Evolutionary conservation across 2,797 vertebrate species (phyloP).

Genomic region (Aratinga solstitialis): DNA sequence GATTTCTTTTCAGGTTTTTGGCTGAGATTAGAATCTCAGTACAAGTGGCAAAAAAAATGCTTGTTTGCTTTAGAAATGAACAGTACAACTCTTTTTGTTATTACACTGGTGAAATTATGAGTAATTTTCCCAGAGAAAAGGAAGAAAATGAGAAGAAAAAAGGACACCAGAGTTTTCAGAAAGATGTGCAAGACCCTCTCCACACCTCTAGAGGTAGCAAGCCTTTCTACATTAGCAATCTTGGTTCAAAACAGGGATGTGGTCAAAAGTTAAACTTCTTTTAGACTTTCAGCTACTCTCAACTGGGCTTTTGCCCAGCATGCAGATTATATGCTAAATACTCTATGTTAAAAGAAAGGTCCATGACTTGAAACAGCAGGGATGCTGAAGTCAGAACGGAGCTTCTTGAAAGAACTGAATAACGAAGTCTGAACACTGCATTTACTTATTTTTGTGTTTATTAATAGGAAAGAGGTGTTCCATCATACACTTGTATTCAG

Average conservation of each 20-base stretch:
- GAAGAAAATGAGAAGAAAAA: neutral
- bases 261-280: slow-evolving; percentile 25
- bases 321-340: slow-evolving; percentile 7
- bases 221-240: neutral
- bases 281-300: slow-evolving; percentile 7
- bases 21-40: slow-evolving; percentile 31
- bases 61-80: neutral
- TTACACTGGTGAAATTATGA: neutral
- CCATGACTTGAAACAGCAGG: neutral
- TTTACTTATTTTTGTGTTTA: neutral
- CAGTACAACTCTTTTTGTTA: neutral
- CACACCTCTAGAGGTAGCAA: neutral
- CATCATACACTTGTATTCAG: neutral
- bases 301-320: slow-evolving; percentile 2
- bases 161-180: neutral
- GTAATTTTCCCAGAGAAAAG: neutral
- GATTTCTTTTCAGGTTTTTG: slow-evolving; percentile 57
- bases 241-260: neutral
- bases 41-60: neutral
- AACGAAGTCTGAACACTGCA: neutral
- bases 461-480: neutral
- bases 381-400: neutral
- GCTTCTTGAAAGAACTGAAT: neutral
- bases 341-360: neutral
- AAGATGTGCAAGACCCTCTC: neutral